A percentile compares a stretch with the other conserved stretches of the same genome.
Conservation (phyloP, 2,113 vertebrate genomes). For the Petromus typicus region DNA sequence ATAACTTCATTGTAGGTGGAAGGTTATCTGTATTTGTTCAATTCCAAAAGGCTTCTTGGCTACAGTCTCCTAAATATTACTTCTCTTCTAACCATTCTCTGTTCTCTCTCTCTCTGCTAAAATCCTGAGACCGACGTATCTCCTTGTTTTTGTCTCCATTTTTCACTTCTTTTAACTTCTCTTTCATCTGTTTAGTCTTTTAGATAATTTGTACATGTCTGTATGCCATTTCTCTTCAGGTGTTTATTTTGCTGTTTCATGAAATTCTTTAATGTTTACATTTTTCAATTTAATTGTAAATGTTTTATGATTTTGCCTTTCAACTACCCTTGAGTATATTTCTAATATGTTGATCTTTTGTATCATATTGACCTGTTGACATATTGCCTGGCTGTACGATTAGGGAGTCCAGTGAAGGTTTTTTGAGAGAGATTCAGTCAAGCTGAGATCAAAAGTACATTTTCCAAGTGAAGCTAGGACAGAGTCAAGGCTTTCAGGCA, state of each 20-base stretch:
- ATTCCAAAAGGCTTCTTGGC: not conserved
- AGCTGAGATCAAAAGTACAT: too few species aligned
- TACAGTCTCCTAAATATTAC: not conserved
- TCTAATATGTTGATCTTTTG: not conserved
- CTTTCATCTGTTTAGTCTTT: conserved; percentile 8
- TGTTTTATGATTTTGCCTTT: conserved; percentile 12
- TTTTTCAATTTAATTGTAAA: conserved; percentile 22
- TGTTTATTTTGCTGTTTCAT: conserved; percentile 3
- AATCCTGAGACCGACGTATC: not conserved
- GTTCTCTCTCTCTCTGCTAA: not conserved
- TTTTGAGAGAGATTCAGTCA: too few species aligned
- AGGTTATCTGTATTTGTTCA: not conserved
- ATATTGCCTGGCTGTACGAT: not conserved
- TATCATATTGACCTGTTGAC: not conserved
- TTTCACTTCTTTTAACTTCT: not conserved
- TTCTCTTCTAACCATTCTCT: not conserved
- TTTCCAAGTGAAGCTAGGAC: too few species aligned
- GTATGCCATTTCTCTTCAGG: not conserved
- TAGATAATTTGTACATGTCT: not conserved
- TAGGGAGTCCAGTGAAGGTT: too few species aligned
- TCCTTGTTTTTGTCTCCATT: not conserved
- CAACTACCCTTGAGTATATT: not conserved
- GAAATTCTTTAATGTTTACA: not conserved
- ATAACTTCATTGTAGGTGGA: not conserved
- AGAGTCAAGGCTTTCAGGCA: too few species aligned